These are phyloP conservation scores for Spinus olivaceus DNA, from an alignment of 2,797 vertebrate genomes.

Conservation along the genomic window DNA sequence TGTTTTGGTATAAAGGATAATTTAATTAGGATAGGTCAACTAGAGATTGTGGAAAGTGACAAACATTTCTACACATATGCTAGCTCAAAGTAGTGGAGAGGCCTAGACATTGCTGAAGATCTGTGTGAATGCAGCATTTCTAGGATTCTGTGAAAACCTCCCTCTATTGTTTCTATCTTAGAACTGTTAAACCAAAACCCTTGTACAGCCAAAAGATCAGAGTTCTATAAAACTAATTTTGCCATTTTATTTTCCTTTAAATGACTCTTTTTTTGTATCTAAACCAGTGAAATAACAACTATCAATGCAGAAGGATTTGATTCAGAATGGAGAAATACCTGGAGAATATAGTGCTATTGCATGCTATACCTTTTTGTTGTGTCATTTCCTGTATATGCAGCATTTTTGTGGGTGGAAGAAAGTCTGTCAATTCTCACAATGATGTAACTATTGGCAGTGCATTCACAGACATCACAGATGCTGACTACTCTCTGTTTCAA, in stretches of 20 bases:
- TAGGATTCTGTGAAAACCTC: not conserved
- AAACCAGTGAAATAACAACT: not conserved
- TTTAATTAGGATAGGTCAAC: not conserved
- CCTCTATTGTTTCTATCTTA: not conserved
- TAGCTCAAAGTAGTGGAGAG: not conserved
- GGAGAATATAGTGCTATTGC: not conserved
- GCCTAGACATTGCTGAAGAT: not conserved
- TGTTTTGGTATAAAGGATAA: not conserved
- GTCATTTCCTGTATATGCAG: not conserved
- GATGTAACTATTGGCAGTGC: not conserved
- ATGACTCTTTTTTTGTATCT: not conserved
- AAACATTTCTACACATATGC: not conserved
- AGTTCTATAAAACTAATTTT: not conserved
- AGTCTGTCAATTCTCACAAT: not conserved
- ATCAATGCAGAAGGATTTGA: not conserved
- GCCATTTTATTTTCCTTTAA: not conserved
- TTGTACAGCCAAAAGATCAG: not conserved
- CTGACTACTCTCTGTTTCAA: not conserved
- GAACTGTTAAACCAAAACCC: not conserved
- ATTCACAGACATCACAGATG: not conserved
- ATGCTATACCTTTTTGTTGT: not conserved
- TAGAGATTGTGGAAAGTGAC: not conserved
- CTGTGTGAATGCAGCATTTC: not conserved
- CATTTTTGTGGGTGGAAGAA: not conserved
- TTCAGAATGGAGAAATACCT: not conserved